These are phyloP conservation scores for Crepidodera aurea DNA, from an alignment of 2,888 invertebrate genomes.

Conservation along the genomic window DNA sequence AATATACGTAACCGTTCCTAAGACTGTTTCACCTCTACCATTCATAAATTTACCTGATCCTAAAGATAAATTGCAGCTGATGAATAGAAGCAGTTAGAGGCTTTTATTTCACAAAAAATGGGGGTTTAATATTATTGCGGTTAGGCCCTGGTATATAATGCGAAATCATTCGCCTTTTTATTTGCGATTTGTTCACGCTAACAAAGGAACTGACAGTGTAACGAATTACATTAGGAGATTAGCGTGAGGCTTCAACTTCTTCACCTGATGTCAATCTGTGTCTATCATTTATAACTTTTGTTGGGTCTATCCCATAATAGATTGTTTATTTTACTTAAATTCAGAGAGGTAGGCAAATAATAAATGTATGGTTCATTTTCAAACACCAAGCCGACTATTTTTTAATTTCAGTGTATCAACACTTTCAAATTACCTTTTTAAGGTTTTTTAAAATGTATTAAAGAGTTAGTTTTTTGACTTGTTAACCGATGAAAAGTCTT, in stretches of 20 bases:
- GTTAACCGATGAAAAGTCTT: no score
- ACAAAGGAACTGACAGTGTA: constrained; percentile 57
- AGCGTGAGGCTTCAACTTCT: constrained; percentile 50
- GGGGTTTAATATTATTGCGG: constrained; percentile 19
- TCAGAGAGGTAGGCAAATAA: background rate
- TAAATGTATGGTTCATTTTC: no score
- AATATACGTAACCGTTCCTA: constrained; percentile 1
- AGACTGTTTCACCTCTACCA: background rate
- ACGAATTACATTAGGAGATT: constrained; percentile 61
- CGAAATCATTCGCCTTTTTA: constrained; percentile 53
- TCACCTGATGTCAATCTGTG: constrained; percentile 54
- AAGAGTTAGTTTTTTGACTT: no score
- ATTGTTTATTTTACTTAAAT: constrained; percentile 19
- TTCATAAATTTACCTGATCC: constrained; percentile 42
- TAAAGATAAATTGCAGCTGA: constrained; percentile 45
- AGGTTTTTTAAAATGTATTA: no score
- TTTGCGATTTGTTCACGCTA: constrained; percentile 51
- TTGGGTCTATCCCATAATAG: constrained; percentile 1
- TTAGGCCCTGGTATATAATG: constrained; percentile 50
- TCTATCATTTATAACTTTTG: constrained; percentile 14
- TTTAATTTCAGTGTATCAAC: no score
- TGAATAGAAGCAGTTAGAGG: constrained; percentile 50
- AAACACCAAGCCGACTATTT: no score
- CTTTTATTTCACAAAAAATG: constrained; percentile 16
- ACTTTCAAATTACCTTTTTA: no score